Base-by-base conservation (phyloP, 1,140 invertebrate genomes). In the Monomorium pharaonis region DNA sequence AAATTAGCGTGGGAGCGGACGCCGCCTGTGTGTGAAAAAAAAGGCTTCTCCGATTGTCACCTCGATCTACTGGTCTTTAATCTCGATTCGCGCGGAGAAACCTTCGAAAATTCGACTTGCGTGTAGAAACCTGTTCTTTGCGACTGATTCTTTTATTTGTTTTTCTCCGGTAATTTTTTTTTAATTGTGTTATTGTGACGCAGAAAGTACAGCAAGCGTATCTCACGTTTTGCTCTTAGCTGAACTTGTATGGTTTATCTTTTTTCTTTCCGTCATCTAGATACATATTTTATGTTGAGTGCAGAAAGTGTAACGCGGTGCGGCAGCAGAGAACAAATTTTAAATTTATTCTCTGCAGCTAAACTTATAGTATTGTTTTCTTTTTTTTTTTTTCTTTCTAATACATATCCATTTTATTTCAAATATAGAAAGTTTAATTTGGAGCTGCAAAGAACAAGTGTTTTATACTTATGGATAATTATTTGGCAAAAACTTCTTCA, bases 1-100 rank as follows among this genome's bases (percentile, higher is more conserved):
- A 83, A 83, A 72, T 72, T 12, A 16, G 63, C 51, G 49, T 81
- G 65, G 51, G 51, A 83, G 37, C 37, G 37, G 37, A 18, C 2
- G 27, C n/a, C 47, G 2, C 18, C 18, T 10, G 24, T 51, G 18
- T 7, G 6, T 0, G 2, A 10, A 54, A 54, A 21, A 54, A 21
- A 9, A 9, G n/a, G n/a, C n/a, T n/a, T 21, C 9, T 2, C n/a
- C 51, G n/a, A 54, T 54, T 9, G 51, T 7, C 4, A n/a, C 49
- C n/a, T 12, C n/a, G 18, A 54, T 2, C 7, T n/a, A n/a, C 51
- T 7, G 2, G 54, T 12, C 9, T 14, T 21, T 37, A 24, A 78
- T 67, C n/a, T n/a, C 14, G 60, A 6, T 5, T 54, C 6, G 44
- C 70, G 4, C 9, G 47, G 24, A 24, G 2, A 63, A 30, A 65